Percentiles rank a stretch among this genome's conserved stretches.
Evolutionary conservation across 2,888 invertebrate species (phyloP).

Genomic region (Nasonovia ribisnigri): DNA sequence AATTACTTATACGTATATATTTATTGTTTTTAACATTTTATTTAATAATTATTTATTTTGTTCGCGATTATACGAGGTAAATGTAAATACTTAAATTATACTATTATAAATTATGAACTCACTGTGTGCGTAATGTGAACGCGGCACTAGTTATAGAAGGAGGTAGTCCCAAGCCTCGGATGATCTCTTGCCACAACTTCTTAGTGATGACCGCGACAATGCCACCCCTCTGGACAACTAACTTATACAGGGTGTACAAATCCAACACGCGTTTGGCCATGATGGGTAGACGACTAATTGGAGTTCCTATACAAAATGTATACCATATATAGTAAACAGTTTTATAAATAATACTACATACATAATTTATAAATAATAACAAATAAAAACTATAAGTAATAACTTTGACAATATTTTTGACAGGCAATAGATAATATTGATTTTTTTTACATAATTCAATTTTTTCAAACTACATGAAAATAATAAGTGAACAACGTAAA

Average conservation of each 20-base stretch:
- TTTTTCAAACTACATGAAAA: not conserved
- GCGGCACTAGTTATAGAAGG: slow-evolving; percentile 99
- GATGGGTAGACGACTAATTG: slow-evolving; percentile 98
- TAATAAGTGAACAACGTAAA: not conserved
- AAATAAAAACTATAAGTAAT: too few relatives aligned
- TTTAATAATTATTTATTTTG: not conserved
- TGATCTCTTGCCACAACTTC: slow-evolving; percentile 99
- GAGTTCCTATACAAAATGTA: slow-evolving; percentile 83
- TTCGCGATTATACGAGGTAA: not conserved
- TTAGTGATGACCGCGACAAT: slow-evolving; percentile 99
- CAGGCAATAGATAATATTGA: not conserved
- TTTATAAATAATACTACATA: too few relatives aligned
- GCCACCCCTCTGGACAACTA: slow-evolving; percentile 97
- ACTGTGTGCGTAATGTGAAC: slow-evolving; percentile 98
- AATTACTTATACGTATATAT: not conserved
- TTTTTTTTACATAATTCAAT: not conserved
- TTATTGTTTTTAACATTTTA: not conserved
- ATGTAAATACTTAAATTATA: not conserved
- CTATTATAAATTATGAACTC: slow-evolving; percentile 72
- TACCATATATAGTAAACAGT: too few relatives aligned
- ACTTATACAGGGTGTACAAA: slow-evolving; percentile 95
- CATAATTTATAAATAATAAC: too few relatives aligned
- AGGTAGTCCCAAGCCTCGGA: slow-evolving; percentile 98
- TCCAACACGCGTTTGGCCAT: slow-evolving; percentile 99
- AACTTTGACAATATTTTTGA: slow-evolving; percentile 66